Conservation (phyloP, 1,140 invertebrate genomes). For the Pomacea maculata region DNA sequence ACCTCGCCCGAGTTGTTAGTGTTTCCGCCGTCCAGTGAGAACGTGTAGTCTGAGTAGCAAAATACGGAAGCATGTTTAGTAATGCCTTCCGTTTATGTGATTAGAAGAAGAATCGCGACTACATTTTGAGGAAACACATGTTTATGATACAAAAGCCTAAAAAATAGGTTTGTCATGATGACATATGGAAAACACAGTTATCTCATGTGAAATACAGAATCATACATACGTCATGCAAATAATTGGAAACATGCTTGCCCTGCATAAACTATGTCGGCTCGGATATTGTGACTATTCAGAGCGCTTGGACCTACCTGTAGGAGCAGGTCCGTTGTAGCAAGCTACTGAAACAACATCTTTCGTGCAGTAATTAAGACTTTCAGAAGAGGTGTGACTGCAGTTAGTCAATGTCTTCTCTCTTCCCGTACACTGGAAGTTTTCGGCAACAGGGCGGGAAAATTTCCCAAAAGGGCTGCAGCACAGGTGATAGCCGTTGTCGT, state of each 20-base stretch:
- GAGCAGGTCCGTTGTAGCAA: slow-evolving; percentile 43
- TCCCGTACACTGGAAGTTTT: slow-evolving; percentile 41
- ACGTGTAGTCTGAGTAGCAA: neutral
- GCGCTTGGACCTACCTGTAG: neutral
- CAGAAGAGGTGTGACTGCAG: slow-evolving; percentile 20
- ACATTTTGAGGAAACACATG: neutral
- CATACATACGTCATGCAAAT: neutral
- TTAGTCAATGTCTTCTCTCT: slow-evolving; percentile 38
- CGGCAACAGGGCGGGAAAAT: slow-evolving; percentile 27
- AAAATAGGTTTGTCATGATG: neutral
- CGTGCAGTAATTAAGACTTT: neutral
- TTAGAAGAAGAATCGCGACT: neutral
- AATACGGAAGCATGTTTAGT: slow-evolving; percentile 6
- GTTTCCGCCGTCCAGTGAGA: no score
- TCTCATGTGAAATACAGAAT: neutral
- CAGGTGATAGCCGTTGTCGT: slow-evolving; percentile 35
- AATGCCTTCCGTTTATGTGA: slow-evolving; percentile 8
- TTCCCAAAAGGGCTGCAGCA: slow-evolving; percentile 47
- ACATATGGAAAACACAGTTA: neutral
- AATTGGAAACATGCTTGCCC: neutral
- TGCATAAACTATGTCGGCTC: neutral
- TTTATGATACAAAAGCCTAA: neutral
- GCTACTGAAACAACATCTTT: slow-evolving; percentile 41
- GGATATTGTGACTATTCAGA: neutral
- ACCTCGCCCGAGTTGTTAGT: slow-evolving; percentile 32